Evolutionary conservation across 2,113 vertebrate genomes (phyloP).

Genomic region (Ginglymostoma cirratum): DNA sequence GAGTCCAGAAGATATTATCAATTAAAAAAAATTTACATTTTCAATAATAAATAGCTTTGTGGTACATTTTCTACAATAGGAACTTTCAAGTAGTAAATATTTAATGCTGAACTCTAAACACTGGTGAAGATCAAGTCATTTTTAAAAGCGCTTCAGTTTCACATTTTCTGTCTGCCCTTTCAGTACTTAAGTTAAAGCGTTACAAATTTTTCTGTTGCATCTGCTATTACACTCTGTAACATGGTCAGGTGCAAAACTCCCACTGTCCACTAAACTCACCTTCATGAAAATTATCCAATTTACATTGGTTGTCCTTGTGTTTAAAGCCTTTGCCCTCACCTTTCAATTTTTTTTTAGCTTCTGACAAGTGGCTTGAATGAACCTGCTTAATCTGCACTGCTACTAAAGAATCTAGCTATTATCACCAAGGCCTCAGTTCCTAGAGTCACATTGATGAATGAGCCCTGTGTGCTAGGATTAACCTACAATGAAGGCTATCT

Average conservation of each 20-base stretch:
- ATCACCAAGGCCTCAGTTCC: not conserved
- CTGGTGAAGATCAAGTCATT: not conserved
- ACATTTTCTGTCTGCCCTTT: not conserved
- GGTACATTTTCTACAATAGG: not conserved
- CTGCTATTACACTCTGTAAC: not conserved
- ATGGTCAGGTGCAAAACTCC: not conserved
- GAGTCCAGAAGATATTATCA: not conserved
- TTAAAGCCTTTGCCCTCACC: not conserved
- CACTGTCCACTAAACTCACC: not conserved
- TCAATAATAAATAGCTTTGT: not conserved
- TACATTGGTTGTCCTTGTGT: not conserved
- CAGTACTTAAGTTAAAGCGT: not conserved
- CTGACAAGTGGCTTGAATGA: conserved; percentile 2
- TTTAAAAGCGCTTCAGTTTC: not conserved
- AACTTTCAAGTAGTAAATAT: not conserved
- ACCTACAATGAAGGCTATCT: not conserved
- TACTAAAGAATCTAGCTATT: not conserved
- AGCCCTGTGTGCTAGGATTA: not conserved
- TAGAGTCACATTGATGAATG: not conserved
- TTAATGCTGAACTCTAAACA: not conserved
- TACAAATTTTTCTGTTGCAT: not conserved
- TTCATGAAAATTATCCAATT: not conserved
- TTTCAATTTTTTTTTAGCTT: not conserved
- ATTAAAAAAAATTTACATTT: not conserved
- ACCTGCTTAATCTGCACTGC: not conserved